Evolutionary conservation across 2,797 vertebrate species (phyloP), one percentile per base, ranked within the genome.

Genomic region (Tarsius wallacei): DNA sequence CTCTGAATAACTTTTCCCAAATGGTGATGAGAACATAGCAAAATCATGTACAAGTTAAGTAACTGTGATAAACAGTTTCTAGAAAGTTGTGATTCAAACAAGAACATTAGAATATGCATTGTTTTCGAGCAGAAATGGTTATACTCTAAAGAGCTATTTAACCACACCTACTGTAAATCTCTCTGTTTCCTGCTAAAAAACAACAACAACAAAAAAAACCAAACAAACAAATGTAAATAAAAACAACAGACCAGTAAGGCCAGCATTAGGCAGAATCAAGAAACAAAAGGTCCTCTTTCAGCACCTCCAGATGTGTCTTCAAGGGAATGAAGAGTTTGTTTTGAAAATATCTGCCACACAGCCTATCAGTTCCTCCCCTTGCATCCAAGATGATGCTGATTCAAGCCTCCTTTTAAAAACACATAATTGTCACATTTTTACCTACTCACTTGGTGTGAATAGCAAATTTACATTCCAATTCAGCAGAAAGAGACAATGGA

Each of bases 1-100:
- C 91, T 97, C 96, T 97, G 97, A 98, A 96, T 97, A 98, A 91
- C 89, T 97, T 97, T 86, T 36, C 96, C 84, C 89, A 88, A 97
- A 94, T 93, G 94, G 96, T 97, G 94, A 94, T 66, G 68, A 95
- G 49, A 95, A 87, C 84, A 68, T 70, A 94, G 94, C 77, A 96
- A 97, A 97, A 95, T 95, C 91, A 90, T n/a, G 84, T 59, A 76
- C 64, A 82, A 97, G 77, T 95, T 97, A 97, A 98, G 78, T 71
- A 94, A 76, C 95, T 90, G 94, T 73, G 87, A 97, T 76, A 83
- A 97, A 95, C 84, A 98, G 94, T 63, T 96, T 96, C 77, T 90
- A 83, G 51, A 85, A 96, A 96, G 84, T 92, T 86, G 91, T 87
- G 66, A 97, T 57, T 96, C 24, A 42, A 93, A 85, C 87, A 89